Percentiles rank a stretch among this genome's conserved stretches.
Evolutionary conservation across 2,797 vertebrate species (phyloP).

Genomic region (Thalassophryne amazonica): DNA sequence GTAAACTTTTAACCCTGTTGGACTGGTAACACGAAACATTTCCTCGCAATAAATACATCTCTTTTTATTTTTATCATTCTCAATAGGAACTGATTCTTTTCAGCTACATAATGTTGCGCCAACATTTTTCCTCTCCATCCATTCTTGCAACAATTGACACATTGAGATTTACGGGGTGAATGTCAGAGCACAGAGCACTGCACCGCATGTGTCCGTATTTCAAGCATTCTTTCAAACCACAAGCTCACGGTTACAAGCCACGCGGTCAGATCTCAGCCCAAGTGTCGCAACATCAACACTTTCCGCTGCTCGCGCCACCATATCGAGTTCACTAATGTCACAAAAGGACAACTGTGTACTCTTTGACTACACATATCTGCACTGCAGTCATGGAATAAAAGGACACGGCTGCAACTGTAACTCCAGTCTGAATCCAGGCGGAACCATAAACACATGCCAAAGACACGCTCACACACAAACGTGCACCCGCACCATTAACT

Average conservation of each 20-base stretch:
- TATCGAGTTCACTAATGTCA: too few relatives aligned
- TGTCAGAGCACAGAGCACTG: constrained; percentile 23
- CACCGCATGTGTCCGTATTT: constrained; percentile 32
- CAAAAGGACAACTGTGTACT: too few relatives aligned
- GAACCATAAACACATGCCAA: constrained; percentile 18
- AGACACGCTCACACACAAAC: constrained; percentile 12
- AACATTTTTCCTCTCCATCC: constrained; percentile 29
- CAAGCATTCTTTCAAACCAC: constrained; percentile 43
- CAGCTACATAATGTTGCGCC: constrained; percentile 17
- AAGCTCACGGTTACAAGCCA: constrained; percentile 42
- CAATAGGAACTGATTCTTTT: constrained; percentile 14
- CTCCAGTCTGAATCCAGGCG: constrained; percentile 17
- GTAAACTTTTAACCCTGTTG: neutral
- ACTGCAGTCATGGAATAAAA: constrained; percentile 5
- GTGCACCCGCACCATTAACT: constrained; percentile 1
- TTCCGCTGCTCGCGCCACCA: neutral
- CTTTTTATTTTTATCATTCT: constrained; percentile 2
- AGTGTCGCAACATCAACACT: constrained; percentile 37
- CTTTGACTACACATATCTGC: too few relatives aligned
- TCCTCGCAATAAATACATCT: neutral
- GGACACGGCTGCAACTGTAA: constrained; percentile 10
- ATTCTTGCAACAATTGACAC: constrained; percentile 34
- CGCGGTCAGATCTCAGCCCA: constrained; percentile 50
- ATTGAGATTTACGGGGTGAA: constrained; percentile 43
- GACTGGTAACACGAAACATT: neutral